phyloP scores from a whole-genome alignment of 2,113 vertebrate genomes.

The Pseudolaguvia tuberculata region DNA sequence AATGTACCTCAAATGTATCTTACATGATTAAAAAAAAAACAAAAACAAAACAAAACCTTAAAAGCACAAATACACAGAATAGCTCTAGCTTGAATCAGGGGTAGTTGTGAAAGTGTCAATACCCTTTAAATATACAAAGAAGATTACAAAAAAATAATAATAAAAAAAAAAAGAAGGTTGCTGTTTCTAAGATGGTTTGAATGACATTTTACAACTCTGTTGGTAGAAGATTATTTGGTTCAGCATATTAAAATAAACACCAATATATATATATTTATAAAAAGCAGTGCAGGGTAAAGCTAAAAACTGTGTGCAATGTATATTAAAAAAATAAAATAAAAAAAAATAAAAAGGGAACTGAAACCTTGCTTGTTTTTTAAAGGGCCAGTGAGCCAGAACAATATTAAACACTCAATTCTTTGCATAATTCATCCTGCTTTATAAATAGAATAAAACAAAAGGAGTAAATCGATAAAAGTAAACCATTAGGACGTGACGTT shows the following conservation, averaged over 20 bases:
- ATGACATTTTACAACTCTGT: not conserved
- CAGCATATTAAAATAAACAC: not conserved
- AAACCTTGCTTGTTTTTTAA: conserved; percentile 22
- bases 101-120: conserved; percentile 43
- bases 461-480: conserved; percentile 17
- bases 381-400: conserved; percentile 4
- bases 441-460: conserved; percentile 60
- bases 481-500: not conserved
- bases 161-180: not conserved
- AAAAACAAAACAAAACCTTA: too few species aligned
- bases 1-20: conserved; percentile 69
- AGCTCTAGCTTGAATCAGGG: conserved; percentile 65
- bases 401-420: conserved; percentile 37
- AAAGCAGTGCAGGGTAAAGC: not conserved
- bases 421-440: conserved; percentile 61
- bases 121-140: conserved; percentile 45
- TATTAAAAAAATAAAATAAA: not conserved
- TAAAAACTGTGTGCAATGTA: too few species aligned
- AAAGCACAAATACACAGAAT: conserved; percentile 75
- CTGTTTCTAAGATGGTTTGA: not conserved
- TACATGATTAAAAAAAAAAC: conserved; percentile 61
- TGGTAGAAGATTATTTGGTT: conserved; percentile 19
- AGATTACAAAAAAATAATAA: not conserved
- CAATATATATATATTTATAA: too few species aligned
- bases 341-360: conserved; percentile 10